Percentiles rank a stretch among this genome's conserved stretches.
These are phyloP conservation scores for Clinocottus analis DNA, from an alignment of 2,113 vertebrate genomes.

Conservation along the genomic window DNA sequence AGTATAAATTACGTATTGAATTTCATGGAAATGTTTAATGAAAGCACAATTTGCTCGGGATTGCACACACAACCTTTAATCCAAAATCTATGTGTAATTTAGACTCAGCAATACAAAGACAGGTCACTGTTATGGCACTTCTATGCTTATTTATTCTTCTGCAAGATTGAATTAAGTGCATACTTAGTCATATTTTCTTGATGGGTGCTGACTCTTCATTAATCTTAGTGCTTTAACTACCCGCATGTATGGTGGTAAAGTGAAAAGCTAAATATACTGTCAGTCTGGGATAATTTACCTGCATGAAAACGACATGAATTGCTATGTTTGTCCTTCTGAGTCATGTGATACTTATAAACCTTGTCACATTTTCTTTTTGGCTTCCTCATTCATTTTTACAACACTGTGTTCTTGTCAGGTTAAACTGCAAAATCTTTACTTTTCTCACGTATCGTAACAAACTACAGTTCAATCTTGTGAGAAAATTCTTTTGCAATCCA, in stretches of 20 bases:
- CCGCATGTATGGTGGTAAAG: background rate
- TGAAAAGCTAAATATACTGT: background rate
- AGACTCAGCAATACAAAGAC: background rate
- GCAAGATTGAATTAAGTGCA: slow-evolving; percentile 25
- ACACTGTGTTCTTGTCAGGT: background rate
- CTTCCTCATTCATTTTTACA: background rate
- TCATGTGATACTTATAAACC: background rate
- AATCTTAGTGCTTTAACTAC: background rate
- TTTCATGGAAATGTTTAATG: background rate
- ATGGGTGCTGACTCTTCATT: background rate
- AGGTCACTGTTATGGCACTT: background rate
- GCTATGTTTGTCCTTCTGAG: background rate
- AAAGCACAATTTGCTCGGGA: background rate
- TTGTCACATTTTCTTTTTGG: background rate
- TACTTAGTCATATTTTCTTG: background rate
- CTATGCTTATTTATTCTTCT: background rate
- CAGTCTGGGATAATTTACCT: background rate
- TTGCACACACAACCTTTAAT: background rate
- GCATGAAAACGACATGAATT: background rate
- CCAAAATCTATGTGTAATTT: background rate
- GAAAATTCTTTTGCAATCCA: background rate
- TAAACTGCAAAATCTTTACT: background rate
- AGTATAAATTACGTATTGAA: background rate
- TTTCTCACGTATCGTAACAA: background rate
- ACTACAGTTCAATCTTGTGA: background rate